These are phyloP conservation scores for Enteromius mattozi DNA, from an alignment of 2,797 vertebrate genomes.

Conservation along the genomic window DNA sequence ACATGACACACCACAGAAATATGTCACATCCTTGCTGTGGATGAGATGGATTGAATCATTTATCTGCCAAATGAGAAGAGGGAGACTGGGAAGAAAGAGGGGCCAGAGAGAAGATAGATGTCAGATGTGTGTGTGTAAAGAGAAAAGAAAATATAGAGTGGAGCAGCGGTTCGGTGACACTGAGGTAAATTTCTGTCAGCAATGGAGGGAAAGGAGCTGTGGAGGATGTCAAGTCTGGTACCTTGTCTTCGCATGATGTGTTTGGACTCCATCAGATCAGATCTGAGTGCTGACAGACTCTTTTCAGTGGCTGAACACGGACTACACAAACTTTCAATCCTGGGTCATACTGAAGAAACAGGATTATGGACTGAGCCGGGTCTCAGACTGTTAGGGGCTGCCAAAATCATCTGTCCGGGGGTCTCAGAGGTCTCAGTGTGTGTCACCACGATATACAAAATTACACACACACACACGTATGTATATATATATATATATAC, in stretches of 20 bases:
- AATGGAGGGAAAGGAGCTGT: slow-evolving; percentile 9
- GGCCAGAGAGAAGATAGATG: slow-evolving; percentile 9
- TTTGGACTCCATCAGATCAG: slow-evolving; percentile 45
- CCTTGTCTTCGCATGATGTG: slow-evolving; percentile 38
- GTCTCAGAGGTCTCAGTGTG: too few relatives aligned
- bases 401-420: not conserved
- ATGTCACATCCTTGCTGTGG: not conserved
- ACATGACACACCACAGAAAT: slow-evolving; percentile 12
- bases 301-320: slow-evolving; percentile 4
- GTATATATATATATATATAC: too few relatives aligned
- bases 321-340: slow-evolving; percentile 7
- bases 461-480: too few relatives aligned
- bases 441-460: not conserved
- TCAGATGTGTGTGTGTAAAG: slow-evolving; percentile 31
- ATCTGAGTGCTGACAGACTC: slow-evolving; percentile 21
- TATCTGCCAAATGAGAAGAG: slow-evolving; percentile 9
- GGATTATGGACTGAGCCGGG: not conserved
- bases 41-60: slow-evolving; percentile 24
- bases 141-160: slow-evolving; percentile 5
- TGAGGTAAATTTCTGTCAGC: slow-evolving; percentile 47
- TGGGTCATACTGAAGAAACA: not conserved
- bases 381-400: not conserved
- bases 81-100: not conserved
- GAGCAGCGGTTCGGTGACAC: not conserved
- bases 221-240: slow-evolving; percentile 27